Conservation (phyloP, 2,888 invertebrate genomes). For the Cremastinae sp. region DNA sequence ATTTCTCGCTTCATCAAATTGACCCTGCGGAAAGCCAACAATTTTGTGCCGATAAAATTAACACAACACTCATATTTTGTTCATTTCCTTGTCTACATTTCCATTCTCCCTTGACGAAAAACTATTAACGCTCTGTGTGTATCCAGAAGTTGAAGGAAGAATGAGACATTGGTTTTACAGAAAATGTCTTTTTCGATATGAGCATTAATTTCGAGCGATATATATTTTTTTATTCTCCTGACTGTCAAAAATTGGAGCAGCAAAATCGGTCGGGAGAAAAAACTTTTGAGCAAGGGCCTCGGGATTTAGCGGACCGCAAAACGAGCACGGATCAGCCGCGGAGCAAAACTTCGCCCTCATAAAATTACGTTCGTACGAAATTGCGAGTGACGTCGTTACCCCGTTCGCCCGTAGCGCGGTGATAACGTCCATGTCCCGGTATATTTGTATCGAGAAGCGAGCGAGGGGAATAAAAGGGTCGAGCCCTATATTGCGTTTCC, state of each 20-base stretch:
- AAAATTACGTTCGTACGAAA: conserved; percentile 45
- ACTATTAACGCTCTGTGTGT: too few relatives aligned
- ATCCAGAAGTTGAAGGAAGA: too few relatives aligned
- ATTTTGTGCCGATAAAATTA: conserved; percentile 1
- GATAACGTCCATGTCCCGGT: conserved; percentile 4
- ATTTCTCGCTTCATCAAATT: background rate
- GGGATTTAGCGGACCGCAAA: conserved; percentile 24
- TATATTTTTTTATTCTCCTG: background rate
- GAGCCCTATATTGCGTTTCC: conserved; percentile 51
- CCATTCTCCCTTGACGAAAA: too few relatives aligned
- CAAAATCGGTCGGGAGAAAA: conserved; percentile 1
- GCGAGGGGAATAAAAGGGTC: conserved; percentile 21
- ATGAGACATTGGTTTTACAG: too few relatives aligned
- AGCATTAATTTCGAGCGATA: too few relatives aligned
- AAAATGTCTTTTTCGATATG: too few relatives aligned
- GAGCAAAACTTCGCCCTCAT: conserved; percentile 17
- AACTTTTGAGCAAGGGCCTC: background rate
- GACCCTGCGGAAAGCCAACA: background rate
- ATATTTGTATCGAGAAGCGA: conserved; percentile 54
- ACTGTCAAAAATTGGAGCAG: background rate
- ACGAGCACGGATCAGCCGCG: conserved; percentile 19
- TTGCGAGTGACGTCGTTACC: conserved; percentile 46
- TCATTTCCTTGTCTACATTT: background rate
- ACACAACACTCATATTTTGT: conserved; percentile 3
- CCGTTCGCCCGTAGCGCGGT: conserved; percentile 15